These are phyloP conservation scores for Brachyalestes nurse DNA, from an alignment of 2,797 vertebrate genomes.

Conservation along the genomic window DNA sequence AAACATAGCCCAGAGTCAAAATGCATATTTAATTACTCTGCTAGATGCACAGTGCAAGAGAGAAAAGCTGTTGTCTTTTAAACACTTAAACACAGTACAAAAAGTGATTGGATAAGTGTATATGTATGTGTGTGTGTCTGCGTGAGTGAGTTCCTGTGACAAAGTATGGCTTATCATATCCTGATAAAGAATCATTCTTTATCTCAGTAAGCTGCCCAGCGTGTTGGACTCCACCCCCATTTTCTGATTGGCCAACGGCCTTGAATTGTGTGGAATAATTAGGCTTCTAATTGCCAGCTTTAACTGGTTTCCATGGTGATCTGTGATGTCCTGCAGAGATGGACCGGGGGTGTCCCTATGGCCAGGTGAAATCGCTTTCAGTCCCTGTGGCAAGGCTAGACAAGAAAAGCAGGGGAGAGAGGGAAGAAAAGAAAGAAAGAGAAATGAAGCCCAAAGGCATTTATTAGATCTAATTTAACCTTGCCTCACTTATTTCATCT, in stretches of 20 bases:
- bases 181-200: not conserved
- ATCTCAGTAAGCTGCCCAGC: not conserved
- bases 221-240: not conserved
- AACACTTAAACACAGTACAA: not conserved
- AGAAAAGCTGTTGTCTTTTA: constrained; percentile 10
- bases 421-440: constrained; percentile 45
- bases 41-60: constrained; percentile 59
- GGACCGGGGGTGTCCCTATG: constrained; percentile 67
- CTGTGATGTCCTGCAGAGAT: constrained; percentile 58
- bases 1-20: constrained; percentile 80
- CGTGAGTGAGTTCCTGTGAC: not conserved
- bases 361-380: constrained; percentile 66
- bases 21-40: constrained; percentile 74
- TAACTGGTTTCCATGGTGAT: constrained; percentile 12
- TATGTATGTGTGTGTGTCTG: not conserved
- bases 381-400: constrained; percentile 51
- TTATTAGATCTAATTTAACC: not conserved
- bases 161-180: not conserved
- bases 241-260: not conserved
- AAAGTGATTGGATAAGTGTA: not conserved
- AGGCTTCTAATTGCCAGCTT: not conserved
- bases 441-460: constrained; percentile 29
- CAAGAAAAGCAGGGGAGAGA: constrained; percentile 34
- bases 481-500: not conserved
- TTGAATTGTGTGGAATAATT: not conserved